phyloP scores from a whole-genome alignment of 2,888 invertebrate species.

The Machimus rusticus region DNA sequence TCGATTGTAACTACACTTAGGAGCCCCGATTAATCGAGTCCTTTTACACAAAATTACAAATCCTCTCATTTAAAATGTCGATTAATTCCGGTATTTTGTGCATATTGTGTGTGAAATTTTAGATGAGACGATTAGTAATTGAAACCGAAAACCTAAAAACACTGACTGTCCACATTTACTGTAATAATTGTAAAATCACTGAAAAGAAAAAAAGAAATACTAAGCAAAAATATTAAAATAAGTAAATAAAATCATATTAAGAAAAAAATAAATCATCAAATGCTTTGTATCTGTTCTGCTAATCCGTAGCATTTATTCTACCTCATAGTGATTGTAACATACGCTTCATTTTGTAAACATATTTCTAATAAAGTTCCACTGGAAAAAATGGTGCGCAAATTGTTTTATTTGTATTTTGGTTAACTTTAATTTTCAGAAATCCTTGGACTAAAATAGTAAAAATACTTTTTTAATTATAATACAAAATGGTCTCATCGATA shows the following conservation, averaged over 20 bases:
- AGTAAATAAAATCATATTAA: background rate
- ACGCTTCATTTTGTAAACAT: constrained; percentile 10
- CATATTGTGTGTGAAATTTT: constrained; percentile 6
- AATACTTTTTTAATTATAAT: too few species aligned
- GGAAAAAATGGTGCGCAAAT: background rate
- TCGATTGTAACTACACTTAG: constrained; percentile 39
- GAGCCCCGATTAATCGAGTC: background rate
- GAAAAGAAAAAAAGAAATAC: background rate
- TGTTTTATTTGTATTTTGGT: background rate
- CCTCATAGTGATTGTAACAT: background rate
- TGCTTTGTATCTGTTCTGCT: background rate
- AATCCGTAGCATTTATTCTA: background rate
- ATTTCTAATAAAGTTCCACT: constrained; percentile 28
- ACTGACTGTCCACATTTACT: background rate
- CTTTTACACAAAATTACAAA: constrained; percentile 19
- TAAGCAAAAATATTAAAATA: background rate
- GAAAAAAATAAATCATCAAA: background rate
- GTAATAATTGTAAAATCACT: background rate
- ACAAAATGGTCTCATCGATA: too few species aligned
- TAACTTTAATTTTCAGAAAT: background rate
- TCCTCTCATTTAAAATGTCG: constrained; percentile 39
- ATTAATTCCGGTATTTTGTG: background rate
- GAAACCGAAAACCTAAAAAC: background rate
- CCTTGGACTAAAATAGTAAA: background rate
- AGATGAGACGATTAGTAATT: constrained; percentile 33